Conservation (phyloP, 2,888 invertebrate genomes). For the Pecten maximus region DNA sequence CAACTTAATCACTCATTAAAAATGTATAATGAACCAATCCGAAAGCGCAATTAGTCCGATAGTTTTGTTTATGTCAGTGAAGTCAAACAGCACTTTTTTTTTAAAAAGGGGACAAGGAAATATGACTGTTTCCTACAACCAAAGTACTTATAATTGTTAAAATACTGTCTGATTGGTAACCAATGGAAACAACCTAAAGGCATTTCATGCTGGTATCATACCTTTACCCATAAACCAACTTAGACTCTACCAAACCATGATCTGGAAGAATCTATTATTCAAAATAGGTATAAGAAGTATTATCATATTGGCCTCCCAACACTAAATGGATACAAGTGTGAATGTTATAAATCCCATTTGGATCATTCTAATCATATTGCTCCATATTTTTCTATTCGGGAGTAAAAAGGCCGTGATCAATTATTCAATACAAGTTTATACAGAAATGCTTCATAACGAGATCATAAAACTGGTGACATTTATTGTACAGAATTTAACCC, state of each 20-base stretch:
- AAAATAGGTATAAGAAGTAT: neutral
- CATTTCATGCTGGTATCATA: neutral
- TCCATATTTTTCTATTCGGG: neutral
- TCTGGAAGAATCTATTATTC: neutral
- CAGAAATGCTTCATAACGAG: neutral
- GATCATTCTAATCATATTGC: neutral
- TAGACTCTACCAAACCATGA: neutral
- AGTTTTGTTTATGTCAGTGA: too few species aligned
- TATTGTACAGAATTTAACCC: neutral
- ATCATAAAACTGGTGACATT: constrained; percentile 13
- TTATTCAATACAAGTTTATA: neutral
- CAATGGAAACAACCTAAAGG: neutral
- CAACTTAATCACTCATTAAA: too few species aligned
- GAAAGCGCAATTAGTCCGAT: too few species aligned
- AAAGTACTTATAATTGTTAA: neutral
- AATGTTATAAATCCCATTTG: neutral
- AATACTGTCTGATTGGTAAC: neutral
- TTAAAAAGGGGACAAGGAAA: too few species aligned
- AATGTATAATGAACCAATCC: too few species aligned
- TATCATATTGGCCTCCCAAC: neutral
- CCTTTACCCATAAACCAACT: neutral
- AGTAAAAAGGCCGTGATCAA: neutral
- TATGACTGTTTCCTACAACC: too few species aligned
- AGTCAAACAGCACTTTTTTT: too few species aligned
- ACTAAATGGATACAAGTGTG: neutral